These are phyloP conservation scores for Camponotus pennsylvanicus DNA, from an alignment of 1,140 invertebrate species.

Conservation along the genomic window DNA sequence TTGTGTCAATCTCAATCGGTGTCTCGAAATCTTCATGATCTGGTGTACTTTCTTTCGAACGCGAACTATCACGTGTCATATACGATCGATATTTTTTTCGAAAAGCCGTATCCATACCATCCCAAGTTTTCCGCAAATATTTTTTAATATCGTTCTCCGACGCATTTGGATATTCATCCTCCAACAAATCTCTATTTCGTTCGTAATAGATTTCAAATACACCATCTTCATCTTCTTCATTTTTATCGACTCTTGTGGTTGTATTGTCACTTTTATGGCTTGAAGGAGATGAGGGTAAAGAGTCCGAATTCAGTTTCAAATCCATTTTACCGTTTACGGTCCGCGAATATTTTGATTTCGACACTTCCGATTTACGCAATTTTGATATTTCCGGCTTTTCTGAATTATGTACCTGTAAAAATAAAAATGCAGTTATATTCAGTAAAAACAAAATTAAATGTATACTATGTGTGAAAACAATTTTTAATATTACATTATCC, in stretches of 20 bases:
- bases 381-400: constrained; percentile 39
- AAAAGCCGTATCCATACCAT: constrained; percentile 82
- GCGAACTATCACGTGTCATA: constrained; percentile 59
- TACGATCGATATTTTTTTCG: constrained; percentile 76
- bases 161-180: constrained; percentile 86
- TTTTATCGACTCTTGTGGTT: constrained; percentile 64
- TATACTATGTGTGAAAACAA: not conserved
- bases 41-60: constrained; percentile 65
- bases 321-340: constrained; percentile 67
- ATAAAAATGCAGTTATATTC: constrained; percentile 17
- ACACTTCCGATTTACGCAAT: constrained; percentile 51
- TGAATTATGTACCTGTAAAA: constrained; percentile 24
- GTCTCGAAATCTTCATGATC: constrained; percentile 69
- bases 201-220: constrained; percentile 87
- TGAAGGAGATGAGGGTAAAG: constrained; percentile 77
- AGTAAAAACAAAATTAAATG: not conserved
- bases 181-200: constrained; percentile 84
- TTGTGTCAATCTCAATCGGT: constrained; percentile 60
- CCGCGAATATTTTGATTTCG: constrained; percentile 37
- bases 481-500: constrained; percentile 66
- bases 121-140: constrained; percentile 87
- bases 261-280: constrained; percentile 78
- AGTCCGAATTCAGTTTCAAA: constrained; percentile 73
- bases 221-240: constrained; percentile 66
- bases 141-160: constrained; percentile 84